A percentile compares a stretch with the other conserved stretches of the same genome.
These are phyloP conservation scores for Leuciscus idus DNA, from an alignment of 2,113 vertebrate species.

Conservation along the genomic window DNA sequence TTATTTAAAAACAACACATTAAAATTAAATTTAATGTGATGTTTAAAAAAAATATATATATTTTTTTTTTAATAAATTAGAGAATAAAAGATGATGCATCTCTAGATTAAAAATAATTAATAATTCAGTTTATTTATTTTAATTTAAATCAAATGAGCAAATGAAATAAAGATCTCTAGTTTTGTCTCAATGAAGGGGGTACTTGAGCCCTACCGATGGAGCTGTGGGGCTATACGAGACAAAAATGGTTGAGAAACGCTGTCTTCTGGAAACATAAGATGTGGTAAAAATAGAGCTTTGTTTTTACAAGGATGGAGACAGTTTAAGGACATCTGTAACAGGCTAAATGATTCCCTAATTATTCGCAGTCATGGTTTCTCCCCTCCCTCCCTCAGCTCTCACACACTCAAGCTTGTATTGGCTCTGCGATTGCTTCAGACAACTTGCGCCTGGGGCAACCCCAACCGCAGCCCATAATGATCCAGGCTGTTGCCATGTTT, in stretches of 20 bases:
- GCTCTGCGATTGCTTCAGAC: constrained; percentile 46
- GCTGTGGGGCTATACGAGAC: background rate
- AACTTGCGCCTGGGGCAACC: constrained; percentile 32
- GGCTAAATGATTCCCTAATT: constrained; percentile 36
- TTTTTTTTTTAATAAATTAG: too few species aligned
- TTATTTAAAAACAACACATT: too few species aligned
- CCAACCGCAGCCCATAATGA: constrained; percentile 49
- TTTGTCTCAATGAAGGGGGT: background rate
- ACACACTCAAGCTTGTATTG: background rate
- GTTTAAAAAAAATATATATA: too few species aligned
- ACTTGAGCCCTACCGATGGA: background rate
- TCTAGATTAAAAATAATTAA: background rate
- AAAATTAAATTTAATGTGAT: too few species aligned
- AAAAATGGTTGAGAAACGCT: background rate
- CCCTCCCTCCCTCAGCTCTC: background rate
- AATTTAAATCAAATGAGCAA: background rate
- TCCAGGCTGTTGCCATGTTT: constrained; percentile 67
- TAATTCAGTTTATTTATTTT: background rate
- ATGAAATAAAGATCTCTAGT: background rate
- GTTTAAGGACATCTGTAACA: constrained; percentile 39
- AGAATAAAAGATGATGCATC: too few species aligned
- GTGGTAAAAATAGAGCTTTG: constrained; percentile 27
- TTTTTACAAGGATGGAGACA: constrained; percentile 29
- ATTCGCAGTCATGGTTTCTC: constrained; percentile 6
- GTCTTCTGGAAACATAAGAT: constrained; percentile 13